Evolutionary conservation across 2,888 invertebrate species (phyloP), one percentile per base, ranked within the genome.

Genomic region (Conomelus anceps): DNA sequence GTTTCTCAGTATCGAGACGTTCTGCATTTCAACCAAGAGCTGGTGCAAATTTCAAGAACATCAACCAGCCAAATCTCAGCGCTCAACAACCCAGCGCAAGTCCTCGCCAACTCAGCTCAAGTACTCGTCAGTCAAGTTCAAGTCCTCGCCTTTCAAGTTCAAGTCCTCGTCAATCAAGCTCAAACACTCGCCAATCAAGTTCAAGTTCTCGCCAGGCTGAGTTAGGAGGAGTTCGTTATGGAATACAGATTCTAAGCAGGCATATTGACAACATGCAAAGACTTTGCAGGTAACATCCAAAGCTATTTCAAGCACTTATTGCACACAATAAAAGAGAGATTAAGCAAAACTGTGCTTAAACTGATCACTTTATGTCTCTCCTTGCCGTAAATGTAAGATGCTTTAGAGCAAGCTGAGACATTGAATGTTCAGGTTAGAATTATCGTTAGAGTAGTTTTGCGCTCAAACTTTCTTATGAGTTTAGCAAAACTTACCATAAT

Each of bases 121-220:
- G 63, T n/a, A 1, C 1, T n/a, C 63, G 6, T 13, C 63, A 20
- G 63, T 7, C 63, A 20, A 23, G 92, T 90, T 92, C 26, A 29
- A 84, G 63, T 84, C 20, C 89, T 20, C n/a, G 88, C 20, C 88
- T 23, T 23, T 20, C 34, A 20, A 23, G 24, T 22, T 23, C 89
- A 3, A 63, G 63, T 63, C 26, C 86, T 4, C 24, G 86, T 26
- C 23, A 84, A 92, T 34, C 94, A 93, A 22, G 94, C 94, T 0
- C 93, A 91, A 88, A 22, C 26, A 22, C 92, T 94, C 90, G 93
- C 93, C 89, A 93, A 93, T 90, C 94, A 94, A 91, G 93, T 94
- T 1, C 90, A 92, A 89, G 92, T 93, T 87, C 92, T 94, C 29
- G 93, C 94, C 11, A 93, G 93, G 91, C 92, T 94, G 92, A 94